phyloP scores from a whole-genome alignment of 2,113 vertebrate species.

The Pelodiscus sinensis region DNA sequence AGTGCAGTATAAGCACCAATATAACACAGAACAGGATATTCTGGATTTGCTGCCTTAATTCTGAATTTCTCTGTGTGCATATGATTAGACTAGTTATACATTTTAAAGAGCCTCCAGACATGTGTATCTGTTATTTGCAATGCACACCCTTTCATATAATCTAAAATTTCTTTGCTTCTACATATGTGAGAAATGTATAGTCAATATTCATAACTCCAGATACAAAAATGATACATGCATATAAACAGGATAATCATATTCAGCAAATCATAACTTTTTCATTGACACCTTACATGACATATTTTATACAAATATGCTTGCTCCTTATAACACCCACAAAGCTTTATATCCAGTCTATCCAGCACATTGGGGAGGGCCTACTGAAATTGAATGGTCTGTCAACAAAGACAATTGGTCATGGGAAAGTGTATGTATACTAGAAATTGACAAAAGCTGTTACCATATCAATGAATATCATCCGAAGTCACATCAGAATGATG shows the following conservation, averaged over 20 bases:
- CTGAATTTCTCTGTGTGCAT: neutral
- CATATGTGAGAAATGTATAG: neutral
- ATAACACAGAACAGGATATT: neutral
- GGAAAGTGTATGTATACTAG: neutral
- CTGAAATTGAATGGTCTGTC: no score
- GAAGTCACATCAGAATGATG: neutral
- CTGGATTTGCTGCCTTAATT: neutral
- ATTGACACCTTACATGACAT: no score
- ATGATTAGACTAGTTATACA: neutral
- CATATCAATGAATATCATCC: conserved; percentile 11
- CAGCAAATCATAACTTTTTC: no score
- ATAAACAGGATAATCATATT: no score
- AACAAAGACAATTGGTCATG: no score
- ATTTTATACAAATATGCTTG: no score
- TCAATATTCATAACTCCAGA: no score
- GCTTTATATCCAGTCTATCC: no score
- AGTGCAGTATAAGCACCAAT: neutral
- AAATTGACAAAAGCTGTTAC: neutral
- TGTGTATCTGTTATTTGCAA: neutral
- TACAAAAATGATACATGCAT: no score
- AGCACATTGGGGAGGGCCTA: no score
- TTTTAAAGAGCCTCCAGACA: neutral
- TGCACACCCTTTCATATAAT: neutral
- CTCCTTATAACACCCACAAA: no score
- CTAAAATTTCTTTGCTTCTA: neutral